Conservation (phyloP, 2,113 vertebrate species). For the Manacus vitellinus region DNA sequence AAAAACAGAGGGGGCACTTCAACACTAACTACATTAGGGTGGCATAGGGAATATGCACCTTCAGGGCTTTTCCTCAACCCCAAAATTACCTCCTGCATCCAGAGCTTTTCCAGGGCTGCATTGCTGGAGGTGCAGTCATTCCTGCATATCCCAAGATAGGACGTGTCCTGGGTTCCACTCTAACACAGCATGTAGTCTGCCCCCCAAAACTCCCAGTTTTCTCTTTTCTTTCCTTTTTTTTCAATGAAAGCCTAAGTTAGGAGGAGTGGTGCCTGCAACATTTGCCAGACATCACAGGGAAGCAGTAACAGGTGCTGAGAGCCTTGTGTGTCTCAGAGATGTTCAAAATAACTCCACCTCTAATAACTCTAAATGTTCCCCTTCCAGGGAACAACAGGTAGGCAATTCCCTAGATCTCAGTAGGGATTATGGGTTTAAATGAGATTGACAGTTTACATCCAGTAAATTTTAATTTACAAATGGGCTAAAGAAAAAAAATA, state of each 20-base stretch:
- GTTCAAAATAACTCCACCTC: slow-evolving; percentile 15
- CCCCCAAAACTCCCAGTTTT: not conserved
- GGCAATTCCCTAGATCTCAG: not conserved
- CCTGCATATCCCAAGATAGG: not conserved
- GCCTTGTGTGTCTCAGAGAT: not conserved
- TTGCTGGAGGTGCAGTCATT: not conserved
- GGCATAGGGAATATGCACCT: not conserved
- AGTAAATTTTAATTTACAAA: not conserved
- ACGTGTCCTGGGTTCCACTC: accelerated
- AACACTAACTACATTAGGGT: not conserved
- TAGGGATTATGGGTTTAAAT: not conserved
- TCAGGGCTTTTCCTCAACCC: not conserved
- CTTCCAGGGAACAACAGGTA: slow-evolving; percentile 31
- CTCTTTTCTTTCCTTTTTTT: not conserved
- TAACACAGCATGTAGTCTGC: accelerated
- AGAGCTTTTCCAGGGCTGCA: not conserved
- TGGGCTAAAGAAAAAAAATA: not conserved
- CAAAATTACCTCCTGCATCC: not conserved
- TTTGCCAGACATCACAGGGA: not conserved
- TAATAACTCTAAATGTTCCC: not conserved
- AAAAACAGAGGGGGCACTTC: not conserved
- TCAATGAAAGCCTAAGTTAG: not conserved
- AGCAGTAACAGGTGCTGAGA: not conserved
- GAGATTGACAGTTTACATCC: not conserved
- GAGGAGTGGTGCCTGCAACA: not conserved